phyloP scores from a whole-genome alignment of 2,797 vertebrate species.

The Scolopax bukidnonensis region DNA sequence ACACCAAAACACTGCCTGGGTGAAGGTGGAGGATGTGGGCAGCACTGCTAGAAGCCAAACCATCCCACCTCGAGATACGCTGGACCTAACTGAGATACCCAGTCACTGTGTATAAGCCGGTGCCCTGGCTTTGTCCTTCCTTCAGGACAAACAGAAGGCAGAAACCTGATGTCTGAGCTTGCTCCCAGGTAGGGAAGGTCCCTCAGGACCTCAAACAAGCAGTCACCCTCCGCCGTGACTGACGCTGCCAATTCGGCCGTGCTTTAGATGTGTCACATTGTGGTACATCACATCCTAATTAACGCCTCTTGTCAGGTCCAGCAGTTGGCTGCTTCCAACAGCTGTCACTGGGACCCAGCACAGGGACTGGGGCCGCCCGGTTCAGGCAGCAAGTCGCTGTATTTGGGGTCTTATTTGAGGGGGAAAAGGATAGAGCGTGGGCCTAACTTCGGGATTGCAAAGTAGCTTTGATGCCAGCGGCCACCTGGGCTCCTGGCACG shows the following conservation, averaged over 20 bases:
- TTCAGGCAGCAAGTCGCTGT: neutral
- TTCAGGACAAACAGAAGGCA: neutral
- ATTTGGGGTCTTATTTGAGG: neutral
- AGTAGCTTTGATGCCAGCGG: neutral
- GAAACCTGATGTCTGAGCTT: neutral
- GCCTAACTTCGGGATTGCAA: neutral
- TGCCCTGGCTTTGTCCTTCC: neutral
- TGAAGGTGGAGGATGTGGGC: rapidly evolving
- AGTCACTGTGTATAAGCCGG: rapidly evolving
- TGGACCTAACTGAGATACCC: no score
- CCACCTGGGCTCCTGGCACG: rapidly evolving
- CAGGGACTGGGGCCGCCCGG: conserved; percentile 34
- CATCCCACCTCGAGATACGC: neutral
- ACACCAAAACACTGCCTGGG: neutral
- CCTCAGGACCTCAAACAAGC: neutral
- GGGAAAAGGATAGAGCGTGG: neutral
- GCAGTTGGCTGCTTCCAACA: conserved; percentile 68
- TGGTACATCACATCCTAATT: conserved; percentile 78
- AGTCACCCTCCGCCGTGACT: conserved; percentile 28
- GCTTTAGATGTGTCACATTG: conserved; percentile 67
- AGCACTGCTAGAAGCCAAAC: neutral
- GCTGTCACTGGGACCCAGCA: conserved; percentile 70
- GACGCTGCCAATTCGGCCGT: conserved; percentile 59
- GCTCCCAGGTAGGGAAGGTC: neutral
- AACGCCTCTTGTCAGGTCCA: conserved; percentile 78